Base-by-base conservation (phyloP, 2,888 invertebrate species). In the Fragum fragum region DNA sequence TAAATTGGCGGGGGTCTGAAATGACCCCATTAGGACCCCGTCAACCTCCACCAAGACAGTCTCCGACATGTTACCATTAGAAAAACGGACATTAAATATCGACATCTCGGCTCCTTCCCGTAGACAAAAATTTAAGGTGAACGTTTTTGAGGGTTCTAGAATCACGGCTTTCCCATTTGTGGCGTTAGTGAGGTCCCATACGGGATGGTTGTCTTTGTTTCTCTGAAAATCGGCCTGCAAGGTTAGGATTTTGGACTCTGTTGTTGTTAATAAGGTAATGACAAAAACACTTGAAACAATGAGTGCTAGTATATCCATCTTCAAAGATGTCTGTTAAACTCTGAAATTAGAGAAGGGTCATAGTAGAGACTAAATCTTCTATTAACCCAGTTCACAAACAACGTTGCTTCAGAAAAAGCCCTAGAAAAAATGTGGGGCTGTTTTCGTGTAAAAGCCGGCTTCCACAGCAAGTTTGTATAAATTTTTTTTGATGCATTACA, bases 101-200 rank as follows among this genome's bases (percentile, higher is more conserved):
- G 59, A 61, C 0, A 90, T 82, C 7, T 68, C 68, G 1, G 85
- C 80, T 7, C 69, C 47, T 29, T 73, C 72, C 9, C 88, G 78
- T 0, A 90, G 75, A 77, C 90, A 90, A 63, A 90, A 87, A 74
- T 86, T 87, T 2, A 87, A 71, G 0, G 84, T 75, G 9, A 89
- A 32, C 5, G 77, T 78, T 63, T 86, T 83, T 0, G 73, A 55
- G 0, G 79, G 75, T n/a, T 77, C 78, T 5, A 90, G 73, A 18
- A 88, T 84, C 0, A 88, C 77, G 0, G 88, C 86, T 69, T 85
- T 85, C 26, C 88, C 88, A 36, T 83, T 77, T 0, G 87, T 83
- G 0, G 90, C 84, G 29, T 83, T 80, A 2, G 84, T 59, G 0
- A 89, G 82, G 23, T 85, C 63, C 78, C 83, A 78, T 14, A 87